Conservation (phyloP, 64 coral and sea anemone genomes). For the Actinia equina region DNA sequence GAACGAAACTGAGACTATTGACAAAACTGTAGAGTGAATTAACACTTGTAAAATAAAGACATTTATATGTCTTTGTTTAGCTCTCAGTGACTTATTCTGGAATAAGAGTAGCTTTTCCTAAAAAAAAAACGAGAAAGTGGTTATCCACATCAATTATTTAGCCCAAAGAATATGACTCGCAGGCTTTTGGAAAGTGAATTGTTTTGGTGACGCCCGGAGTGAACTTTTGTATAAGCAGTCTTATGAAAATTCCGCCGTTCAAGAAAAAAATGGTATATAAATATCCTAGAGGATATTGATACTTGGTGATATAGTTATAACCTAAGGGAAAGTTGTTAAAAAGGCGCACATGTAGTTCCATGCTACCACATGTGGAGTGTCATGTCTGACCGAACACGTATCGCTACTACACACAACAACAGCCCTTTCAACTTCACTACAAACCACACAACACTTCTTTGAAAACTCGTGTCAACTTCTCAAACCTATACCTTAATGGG, state of each 20-base stretch:
- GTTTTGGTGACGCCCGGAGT: not conserved
- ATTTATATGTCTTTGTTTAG: not conserved
- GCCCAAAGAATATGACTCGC: not conserved
- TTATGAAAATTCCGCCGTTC: not conserved
- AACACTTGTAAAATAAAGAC: conserved; percentile 8
- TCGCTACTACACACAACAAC: not conserved
- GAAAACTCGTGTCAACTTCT: not conserved
- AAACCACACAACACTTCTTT: not conserved
- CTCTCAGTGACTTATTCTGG: not conserved
- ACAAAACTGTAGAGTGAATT: not conserved
- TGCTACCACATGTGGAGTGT: conserved; percentile 11
- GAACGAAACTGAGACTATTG: not conserved
- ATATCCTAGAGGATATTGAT: not conserved
- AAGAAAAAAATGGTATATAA: not conserved
- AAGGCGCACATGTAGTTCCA: not conserved
- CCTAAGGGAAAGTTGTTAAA: not conserved
- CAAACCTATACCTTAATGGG: conserved; percentile 72
- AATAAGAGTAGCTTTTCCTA: not conserved
- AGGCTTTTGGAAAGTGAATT: conserved; percentile 9
- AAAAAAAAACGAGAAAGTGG: conserved; percentile 11
- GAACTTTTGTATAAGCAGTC: not conserved
- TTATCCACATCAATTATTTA: conserved; percentile 28
- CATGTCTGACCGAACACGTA: not conserved
- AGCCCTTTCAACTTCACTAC: not conserved
- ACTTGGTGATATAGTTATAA: not conserved